These are phyloP conservation scores for Protonibea diacanthus DNA, from an alignment of 2,797 vertebrate species.

Conservation along the genomic window DNA sequence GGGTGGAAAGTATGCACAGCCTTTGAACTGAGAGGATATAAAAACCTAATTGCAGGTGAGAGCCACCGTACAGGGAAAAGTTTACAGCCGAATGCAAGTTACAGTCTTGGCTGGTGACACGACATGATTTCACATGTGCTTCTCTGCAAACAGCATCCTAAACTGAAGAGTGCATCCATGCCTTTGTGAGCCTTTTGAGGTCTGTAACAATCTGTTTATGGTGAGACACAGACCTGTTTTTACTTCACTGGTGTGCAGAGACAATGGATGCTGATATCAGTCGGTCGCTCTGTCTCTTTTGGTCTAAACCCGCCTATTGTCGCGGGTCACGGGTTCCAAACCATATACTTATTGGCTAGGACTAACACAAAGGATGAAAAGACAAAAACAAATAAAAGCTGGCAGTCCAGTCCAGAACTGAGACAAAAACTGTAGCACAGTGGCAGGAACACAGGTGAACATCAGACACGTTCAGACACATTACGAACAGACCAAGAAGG, in stretches of 20 bases:
- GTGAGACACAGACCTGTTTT: background rate
- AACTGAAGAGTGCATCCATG: conserved; percentile 1
- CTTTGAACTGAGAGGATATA: conserved; percentile 64
- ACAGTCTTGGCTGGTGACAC: background rate
- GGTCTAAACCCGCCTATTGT: background rate
- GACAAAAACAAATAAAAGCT: no score
- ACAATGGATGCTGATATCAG: background rate
- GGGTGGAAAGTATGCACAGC: conserved; percentile 49
- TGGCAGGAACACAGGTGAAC: no score
- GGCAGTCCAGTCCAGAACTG: no score
- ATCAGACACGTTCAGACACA: no score
- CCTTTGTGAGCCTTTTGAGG: conserved; percentile 5
- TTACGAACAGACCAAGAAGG: no score
- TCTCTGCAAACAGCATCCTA: conserved; percentile 14
- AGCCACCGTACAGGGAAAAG: conserved; percentile 19
- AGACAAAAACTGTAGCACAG: no score
- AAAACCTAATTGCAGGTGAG: conserved; percentile 63
- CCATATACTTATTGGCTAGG: no score
- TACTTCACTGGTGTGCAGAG: background rate
- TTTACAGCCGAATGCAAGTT: conserved; percentile 9
- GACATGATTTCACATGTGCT: conserved; percentile 20
- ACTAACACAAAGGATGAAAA: background rate
- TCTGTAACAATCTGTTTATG: conserved; percentile 15
- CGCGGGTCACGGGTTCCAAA: no score
- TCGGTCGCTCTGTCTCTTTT: background rate